Conservation (phyloP, 2,888 invertebrate species). For the Eustalomyia histrio region DNA sequence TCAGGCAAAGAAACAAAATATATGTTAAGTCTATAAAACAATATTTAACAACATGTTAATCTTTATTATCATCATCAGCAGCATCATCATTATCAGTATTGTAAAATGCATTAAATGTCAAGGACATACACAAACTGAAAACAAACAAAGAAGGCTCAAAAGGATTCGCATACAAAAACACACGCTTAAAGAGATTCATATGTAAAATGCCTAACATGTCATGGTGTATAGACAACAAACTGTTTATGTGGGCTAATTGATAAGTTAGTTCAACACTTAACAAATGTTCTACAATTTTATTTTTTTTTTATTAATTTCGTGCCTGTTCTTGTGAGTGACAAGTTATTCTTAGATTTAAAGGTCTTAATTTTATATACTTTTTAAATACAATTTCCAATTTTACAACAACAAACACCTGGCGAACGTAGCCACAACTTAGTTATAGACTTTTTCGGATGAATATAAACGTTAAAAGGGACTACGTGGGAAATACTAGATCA, state of each 20-base stretch:
- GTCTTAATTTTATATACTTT: too few species aligned
- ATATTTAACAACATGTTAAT: conserved; percentile 34
- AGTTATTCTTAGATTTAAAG: too few species aligned
- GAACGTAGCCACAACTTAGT: too few species aligned
- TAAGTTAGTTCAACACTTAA: neutral
- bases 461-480: too few species aligned
- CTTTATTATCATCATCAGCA: conserved; percentile 43
- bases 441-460: too few species aligned
- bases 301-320: too few species aligned
- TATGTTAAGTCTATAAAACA: conserved; percentile 37
- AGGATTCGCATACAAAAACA: neutral
- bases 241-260: neutral
- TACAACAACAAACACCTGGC: too few species aligned
- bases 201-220: conserved; percentile 9
- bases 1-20: conserved; percentile 1
- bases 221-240: neutral
- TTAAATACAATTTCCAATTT: too few species aligned
- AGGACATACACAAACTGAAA: conserved; percentile 31
- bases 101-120: conserved; percentile 48
- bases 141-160: conserved; percentile 32
- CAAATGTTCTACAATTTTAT: too few species aligned
- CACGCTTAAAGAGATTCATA: neutral
- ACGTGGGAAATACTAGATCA: too few species aligned
- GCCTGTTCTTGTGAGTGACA: too few species aligned
- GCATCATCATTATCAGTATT: conserved; percentile 24